Evolutionary conservation across 2,888 invertebrate species (phyloP).

Genomic region (Cepaea hortensis): DNA sequence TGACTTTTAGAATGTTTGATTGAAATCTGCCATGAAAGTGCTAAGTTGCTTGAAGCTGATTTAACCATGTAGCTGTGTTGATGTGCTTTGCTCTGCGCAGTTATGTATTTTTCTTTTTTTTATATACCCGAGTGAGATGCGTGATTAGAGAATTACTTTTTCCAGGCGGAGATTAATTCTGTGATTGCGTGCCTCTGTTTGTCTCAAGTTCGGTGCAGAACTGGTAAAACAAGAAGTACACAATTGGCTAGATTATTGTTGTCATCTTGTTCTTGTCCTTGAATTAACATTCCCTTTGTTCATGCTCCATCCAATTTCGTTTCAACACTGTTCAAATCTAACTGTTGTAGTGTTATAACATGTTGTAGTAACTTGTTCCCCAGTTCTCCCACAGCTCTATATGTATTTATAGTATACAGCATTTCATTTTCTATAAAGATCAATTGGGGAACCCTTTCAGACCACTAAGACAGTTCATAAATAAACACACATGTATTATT

Average conservation of each 20-base stretch:
- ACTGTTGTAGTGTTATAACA: not conserved
- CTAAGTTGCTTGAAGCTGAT: no score
- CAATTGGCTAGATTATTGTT: constrained; percentile 8
- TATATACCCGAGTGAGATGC: not conserved
- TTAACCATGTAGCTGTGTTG: constrained; percentile 6
- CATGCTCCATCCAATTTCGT: not conserved
- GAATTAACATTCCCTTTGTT: not conserved
- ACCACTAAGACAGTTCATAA: no score
- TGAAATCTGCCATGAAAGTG: no score
- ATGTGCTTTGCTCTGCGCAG: constrained; percentile 26
- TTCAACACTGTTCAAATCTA: not conserved
- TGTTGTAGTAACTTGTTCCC: not conserved
- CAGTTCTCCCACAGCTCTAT: not conserved
- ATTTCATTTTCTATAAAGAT: no score
- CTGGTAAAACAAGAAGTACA: constrained; percentile 32
- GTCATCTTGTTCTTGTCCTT: not conserved
- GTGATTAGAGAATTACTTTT: constrained; percentile 4
- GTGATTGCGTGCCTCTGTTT: constrained; percentile 22
- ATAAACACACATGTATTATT: no score
- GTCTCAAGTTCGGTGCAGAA: constrained; percentile 44
- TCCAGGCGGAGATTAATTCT: not conserved
- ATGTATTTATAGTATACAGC: not conserved
- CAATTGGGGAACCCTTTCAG: no score
- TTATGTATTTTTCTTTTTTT: constrained; percentile 1
- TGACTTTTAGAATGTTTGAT: no score